phyloP scores from a whole-genome alignment of 2,888 invertebrate species.

The Panzeria rudis region DNA sequence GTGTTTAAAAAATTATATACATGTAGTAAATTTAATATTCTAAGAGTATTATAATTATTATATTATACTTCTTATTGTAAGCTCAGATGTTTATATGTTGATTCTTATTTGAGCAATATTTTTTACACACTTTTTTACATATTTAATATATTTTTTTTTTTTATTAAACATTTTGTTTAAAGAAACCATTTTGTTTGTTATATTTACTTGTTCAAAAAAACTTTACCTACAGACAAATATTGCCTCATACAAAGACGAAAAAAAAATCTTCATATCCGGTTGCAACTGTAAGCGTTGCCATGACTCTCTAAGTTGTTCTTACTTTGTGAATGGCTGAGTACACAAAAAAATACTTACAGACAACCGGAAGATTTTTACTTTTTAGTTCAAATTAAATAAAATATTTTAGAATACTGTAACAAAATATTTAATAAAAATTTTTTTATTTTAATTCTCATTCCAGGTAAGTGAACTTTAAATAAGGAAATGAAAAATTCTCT shows the following conservation, averaged over 20 bases:
- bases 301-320: constrained; percentile 41
- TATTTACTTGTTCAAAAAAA: constrained; percentile 45
- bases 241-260: constrained; percentile 1
- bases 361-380: constrained; percentile 16
- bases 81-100: too few relatives aligned
- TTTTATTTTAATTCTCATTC: constrained; percentile 76
- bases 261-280: constrained; percentile 79
- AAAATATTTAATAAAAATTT: constrained; percentile 45
- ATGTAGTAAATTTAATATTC: neutral
- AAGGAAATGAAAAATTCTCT: constrained; percentile 77
- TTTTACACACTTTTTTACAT: too few relatives aligned
- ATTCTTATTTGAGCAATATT: too few relatives aligned
- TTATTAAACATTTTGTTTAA: constrained; percentile 7
- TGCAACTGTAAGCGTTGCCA: constrained; percentile 70
- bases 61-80: constrained; percentile 11
- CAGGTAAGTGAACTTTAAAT: constrained; percentile 63
- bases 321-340: constrained; percentile 24
- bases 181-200: constrained; percentile 39
- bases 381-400: constrained; percentile 24
- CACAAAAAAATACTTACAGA: constrained; percentile 16
- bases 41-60: constrained; percentile 26
- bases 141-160: neutral
- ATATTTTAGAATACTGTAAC: constrained; percentile 1
- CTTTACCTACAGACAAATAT: too few relatives aligned
- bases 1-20: too few relatives aligned